phyloP scores from a whole-genome alignment of 2,113 vertebrate genomes.

The Aramus guarauna region DNA sequence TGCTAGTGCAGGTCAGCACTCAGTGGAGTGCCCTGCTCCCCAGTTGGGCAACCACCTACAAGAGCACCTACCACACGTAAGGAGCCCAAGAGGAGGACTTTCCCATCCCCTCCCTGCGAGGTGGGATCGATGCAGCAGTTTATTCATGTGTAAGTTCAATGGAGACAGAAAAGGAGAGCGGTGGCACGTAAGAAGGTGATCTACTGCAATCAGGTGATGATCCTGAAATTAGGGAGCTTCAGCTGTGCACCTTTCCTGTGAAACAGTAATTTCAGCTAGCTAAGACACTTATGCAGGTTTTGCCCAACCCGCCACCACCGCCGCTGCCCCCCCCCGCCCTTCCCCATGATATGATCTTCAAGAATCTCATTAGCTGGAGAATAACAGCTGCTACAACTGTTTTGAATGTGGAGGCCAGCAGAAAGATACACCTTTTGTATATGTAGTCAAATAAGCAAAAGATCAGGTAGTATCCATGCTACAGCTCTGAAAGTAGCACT shows the following conservation, averaged over 20 bases:
- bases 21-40: neutral
- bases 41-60: neutral
- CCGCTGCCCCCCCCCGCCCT: no score
- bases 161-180: neutral
- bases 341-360: no score
- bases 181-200: neutral
- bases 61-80: rapidly evolving
- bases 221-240: neutral
- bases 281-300: neutral
- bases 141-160: neutral
- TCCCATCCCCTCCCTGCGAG: neutral
- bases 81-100: neutral
- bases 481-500: neutral
- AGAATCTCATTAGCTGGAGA: neutral
- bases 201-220: neutral
- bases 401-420: neutral
- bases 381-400: neutral
- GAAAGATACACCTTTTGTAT: neutral
- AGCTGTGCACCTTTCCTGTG: neutral
- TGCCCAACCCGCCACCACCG: no score
- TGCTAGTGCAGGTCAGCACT: neutral
- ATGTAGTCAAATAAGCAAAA: neutral
- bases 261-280: neutral
- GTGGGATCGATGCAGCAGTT: neutral
- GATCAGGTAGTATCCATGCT: neutral